These are phyloP conservation scores for Cynocephalus volans DNA, from an alignment of 2,113 vertebrate species.

Conservation along the genomic window DNA sequence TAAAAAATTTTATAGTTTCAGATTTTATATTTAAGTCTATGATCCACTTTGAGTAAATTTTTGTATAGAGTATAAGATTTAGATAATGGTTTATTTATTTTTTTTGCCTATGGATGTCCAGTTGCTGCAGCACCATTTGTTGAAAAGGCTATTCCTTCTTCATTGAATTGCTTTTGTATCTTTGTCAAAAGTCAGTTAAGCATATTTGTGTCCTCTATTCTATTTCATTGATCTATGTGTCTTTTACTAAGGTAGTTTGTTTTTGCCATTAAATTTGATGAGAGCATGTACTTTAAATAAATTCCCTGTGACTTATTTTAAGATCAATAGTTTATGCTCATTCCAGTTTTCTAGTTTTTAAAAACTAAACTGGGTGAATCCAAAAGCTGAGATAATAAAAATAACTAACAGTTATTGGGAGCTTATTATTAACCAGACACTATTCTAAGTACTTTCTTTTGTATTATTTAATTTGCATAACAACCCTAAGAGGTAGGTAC, in stretches of 20 bases:
- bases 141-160: too few species aligned
- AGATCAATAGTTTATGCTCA: background rate
- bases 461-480: background rate
- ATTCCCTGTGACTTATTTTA: conserved; percentile 3
- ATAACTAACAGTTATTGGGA: background rate
- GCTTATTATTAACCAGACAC: too few species aligned
- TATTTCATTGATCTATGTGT: background rate
- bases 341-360: conserved; percentile 24
- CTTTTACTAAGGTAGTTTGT: background rate
- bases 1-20: too few species aligned
- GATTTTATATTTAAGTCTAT: too few species aligned
- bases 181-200: background rate
- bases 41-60: too few species aligned
- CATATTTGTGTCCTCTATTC: background rate
- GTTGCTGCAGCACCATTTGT: too few species aligned
- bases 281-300: background rate
- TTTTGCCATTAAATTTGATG: conserved; percentile 28
- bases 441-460: too few species aligned
- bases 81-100: too few species aligned
- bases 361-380: background rate
- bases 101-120: too few species aligned
- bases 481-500: background rate
- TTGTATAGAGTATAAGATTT: too few species aligned
- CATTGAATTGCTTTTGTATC: background rate
- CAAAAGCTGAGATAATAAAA: background rate